Evolutionary conservation across 1,140 invertebrate genomes (phyloP), one percentile per base, ranked within the genome.

Genomic region (Drosophila bifasciata): DNA sequence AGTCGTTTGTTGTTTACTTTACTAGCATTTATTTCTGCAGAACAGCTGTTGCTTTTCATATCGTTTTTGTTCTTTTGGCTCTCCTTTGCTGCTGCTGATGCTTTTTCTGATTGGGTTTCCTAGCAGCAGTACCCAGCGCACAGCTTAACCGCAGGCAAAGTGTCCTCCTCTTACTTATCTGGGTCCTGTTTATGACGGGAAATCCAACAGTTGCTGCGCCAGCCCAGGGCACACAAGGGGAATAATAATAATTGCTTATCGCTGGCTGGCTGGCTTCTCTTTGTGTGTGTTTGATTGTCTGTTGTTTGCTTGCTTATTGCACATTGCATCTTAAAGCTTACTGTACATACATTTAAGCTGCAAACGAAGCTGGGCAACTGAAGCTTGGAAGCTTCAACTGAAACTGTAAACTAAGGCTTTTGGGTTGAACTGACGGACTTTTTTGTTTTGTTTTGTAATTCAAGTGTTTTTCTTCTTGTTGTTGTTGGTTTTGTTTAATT

Each of bases 291-390:
- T 28, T 28, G 8, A 9, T 8, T 8, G 28, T 28, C 9, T 28
- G 32, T 28, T 28, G 32, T 4, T 36, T 36, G 11, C 5, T 67
- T 68, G 41, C 61, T 39, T 68, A 68, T 53, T 68, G 48, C 46
- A 17, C 46, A 17, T 68, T 66, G 15, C 11, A 15, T 17, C 23
- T 60, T 11, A 15, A 32, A 52, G 46, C 25, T 51, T 21, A n/a
- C n/a, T n/a, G n/a, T n/a, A n/a, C n/a, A n/a, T n/a, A 28, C 64
- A 66, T 45, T 8, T 13, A 2, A 64, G 39, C 19, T 15, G 11
- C 39, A 52, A 64, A 28, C 11, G 21, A 5, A 50, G 45, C 21
- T 32, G 36, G n/a, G 32, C 8, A 36, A 36, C 13, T 13, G 1
- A 13, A 36, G 32, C 32, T 36, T 36, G 3, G 3, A 36, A 36